Base-by-base conservation (phyloP, 2,113 vertebrate genomes). In the Phocoena phocoena region DNA sequence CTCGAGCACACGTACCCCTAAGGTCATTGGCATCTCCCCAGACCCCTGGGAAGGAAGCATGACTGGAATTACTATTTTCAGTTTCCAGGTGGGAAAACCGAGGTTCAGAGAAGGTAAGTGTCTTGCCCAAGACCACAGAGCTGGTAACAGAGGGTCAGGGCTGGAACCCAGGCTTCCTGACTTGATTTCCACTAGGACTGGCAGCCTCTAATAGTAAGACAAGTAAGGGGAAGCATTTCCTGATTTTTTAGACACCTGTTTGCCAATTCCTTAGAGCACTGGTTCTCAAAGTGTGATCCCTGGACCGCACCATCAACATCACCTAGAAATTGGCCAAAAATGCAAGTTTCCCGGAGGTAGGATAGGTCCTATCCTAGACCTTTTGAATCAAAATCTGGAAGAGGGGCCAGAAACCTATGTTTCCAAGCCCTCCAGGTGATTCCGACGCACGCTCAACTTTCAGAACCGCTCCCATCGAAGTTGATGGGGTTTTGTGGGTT, bases 351-450 rank as follows among this genome's bases (percentile, higher is more conserved):
- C 21, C 26, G 36, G 60, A 17, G 50, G 50, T 53, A 53, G 50
- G 50, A 0, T 53, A 53, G 50, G 25, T 18, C 8, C 17, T 18
- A 3, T 12, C 23, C 73, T 71, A 71, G 26, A 83, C 23, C 15
- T 90, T 70, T 77, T 26, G 33, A 92, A 85, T 38, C 41, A 14
- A 82, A 92, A 80, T 55, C 63, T 76, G 31, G 10, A 70, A 50
- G 8, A 25, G 20, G 12, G 5, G 6, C 2, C 23, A 60, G n/a
- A 47, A 58, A 79, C 21, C 31, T 47, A 17, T 73, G 33, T 90
- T 76, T 96, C n/a, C 65, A 53, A 33, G 13, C 2, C 12, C 18
- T 25, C 81, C 18, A 6, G 21, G 38, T 33, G 55, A 76, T 67
- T 21, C 33, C 28, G 14, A 63, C 10, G 9, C 10, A 7, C 2